phyloP scores from a whole-genome alignment of 2,888 invertebrate genomes.

The Drosophila falleni region DNA sequence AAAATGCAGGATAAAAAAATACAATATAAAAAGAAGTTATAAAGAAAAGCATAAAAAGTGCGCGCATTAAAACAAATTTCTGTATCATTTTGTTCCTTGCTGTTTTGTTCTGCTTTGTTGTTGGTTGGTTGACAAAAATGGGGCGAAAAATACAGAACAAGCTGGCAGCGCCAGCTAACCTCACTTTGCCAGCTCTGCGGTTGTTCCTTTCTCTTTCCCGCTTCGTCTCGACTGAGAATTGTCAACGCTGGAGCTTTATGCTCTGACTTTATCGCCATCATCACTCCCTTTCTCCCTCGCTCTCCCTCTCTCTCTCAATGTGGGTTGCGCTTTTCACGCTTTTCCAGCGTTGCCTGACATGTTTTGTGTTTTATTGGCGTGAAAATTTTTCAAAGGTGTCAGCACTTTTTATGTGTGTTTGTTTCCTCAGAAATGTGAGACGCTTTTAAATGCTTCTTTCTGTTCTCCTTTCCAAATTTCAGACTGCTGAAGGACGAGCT shows the following conservation, averaged over 20 bases:
- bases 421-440: constrained; percentile 38
- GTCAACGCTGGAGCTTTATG: constrained; percentile 45
- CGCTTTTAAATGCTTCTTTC: constrained; percentile 25
- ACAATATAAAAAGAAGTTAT: constrained; percentile 66
- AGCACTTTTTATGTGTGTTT: constrained; percentile 63
- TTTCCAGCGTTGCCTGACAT: constrained; percentile 63
- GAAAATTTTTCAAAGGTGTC: constrained; percentile 78
- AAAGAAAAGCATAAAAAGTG: constrained; percentile 75
- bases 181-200: constrained; percentile 46
- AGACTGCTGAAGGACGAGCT: constrained; percentile 16
- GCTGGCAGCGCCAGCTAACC: constrained; percentile 35
- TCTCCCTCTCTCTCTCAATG: not conserved
- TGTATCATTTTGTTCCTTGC: constrained; percentile 41
- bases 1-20: not conserved
- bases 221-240: constrained; percentile 30
- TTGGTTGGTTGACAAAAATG: constrained; percentile 46
- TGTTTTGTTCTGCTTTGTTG: constrained; percentile 15
- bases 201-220: constrained; percentile 12
- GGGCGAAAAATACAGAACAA: constrained; percentile 65
- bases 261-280: constrained; percentile 64
- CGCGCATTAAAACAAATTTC: constrained; percentile 76
- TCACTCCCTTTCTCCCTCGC: constrained; percentile 12
- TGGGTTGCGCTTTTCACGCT: constrained; percentile 58
- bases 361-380: constrained; percentile 79
- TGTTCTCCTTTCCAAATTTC: not conserved